Evolutionary conservation across 1,140 invertebrate species (phyloP), one percentile per base, ranked within the genome.

Genomic region (Araneus ventricosus): DNA sequence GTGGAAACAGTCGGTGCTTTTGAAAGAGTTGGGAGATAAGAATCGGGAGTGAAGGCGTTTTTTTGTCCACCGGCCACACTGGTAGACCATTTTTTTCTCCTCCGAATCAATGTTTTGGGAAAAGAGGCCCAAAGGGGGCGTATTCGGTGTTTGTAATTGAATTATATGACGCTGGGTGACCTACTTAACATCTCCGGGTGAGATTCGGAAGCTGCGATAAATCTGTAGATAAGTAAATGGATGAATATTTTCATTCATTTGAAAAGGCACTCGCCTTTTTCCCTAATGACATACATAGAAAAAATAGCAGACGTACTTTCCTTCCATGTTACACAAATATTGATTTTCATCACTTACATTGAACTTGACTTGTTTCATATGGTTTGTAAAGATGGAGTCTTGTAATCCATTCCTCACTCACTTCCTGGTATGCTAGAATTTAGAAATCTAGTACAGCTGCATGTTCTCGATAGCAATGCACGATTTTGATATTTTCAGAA

Each of bases 11-110:
- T 86, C 84, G 84, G 84, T 86, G 8, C 85, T 87, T 61, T 87
- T 87, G 57, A 87, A 87, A 87, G 85, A 37, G 57, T 87, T 87
- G 59, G 10, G 10, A 5, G 85, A 87, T 87, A 87, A 87, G 59
- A 34, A 87, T 87, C 85, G 22, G n/a, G n/a, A 22, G 27, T 17
- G 14, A 34, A 30, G 4, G 34, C 30, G 3, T 34, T 75, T 61
- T 63, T 63, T 30, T 20, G 8, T 20, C 67, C 20, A 34, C 5
- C 4, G 67, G 67, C 67, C 67, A 75, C 67, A 75, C 67, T 34
- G 27, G 67, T 75, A 6, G 67, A 17, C 17, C 3, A 34, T 20
- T 30, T 30, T 17, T 75, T 75, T 17, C 45, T 52, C 45, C 17
- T 17, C 45, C 45, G 17, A 34, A 34, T 30, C 30, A 34, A 75